Percentiles rank a stretch among this genome's conserved stretches.
Conservation (phyloP, 2,888 invertebrate species). For the Crocallis elinguaria region DNA sequence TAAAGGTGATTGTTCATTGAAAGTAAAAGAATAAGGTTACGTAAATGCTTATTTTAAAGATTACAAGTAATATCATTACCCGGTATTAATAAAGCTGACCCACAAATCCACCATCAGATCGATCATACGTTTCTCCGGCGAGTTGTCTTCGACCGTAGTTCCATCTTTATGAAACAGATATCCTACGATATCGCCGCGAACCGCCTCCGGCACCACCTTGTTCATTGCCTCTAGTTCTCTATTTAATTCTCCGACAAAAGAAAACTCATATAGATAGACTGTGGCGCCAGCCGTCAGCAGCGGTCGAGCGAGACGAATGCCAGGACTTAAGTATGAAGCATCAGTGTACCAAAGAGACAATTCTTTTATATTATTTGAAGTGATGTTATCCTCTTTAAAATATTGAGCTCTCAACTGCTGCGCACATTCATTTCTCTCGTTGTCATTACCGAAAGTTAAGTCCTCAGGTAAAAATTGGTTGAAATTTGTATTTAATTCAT, state of each 20-base stretch:
- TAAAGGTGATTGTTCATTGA: too few species aligned
- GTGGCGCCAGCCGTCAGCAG: constrained; percentile 62
- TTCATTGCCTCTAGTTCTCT: constrained; percentile 68
- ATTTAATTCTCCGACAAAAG: constrained; percentile 78
- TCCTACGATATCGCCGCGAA: constrained; percentile 81
- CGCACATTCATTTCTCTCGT: constrained; percentile 42
- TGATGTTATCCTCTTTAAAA: constrained; percentile 53
- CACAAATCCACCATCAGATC: constrained; percentile 56
- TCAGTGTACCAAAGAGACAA: constrained; percentile 63
- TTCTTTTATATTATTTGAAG: constrained; percentile 37
- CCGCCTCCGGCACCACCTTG: constrained; percentile 69
- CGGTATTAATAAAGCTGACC: constrained; percentile 79
- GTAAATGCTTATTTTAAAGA: too few species aligned
- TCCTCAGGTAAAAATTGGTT: constrained; percentile 58
- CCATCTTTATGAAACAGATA: constrained; percentile 74
- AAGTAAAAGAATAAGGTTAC: background rate
- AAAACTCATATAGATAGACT: constrained; percentile 84
- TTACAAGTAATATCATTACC: constrained; percentile 67
- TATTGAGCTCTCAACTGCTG: constrained; percentile 54
- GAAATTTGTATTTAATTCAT: constrained; percentile 53
- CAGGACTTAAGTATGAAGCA: constrained; percentile 60
- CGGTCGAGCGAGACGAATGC: constrained; percentile 57
- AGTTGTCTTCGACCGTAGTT: constrained; percentile 28
- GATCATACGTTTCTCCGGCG: constrained; percentile 47
- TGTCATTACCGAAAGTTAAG: constrained; percentile 48